Evolutionary conservation across 2,797 vertebrate genomes (phyloP).

Genomic region (Eulemur albifrons): DNA sequence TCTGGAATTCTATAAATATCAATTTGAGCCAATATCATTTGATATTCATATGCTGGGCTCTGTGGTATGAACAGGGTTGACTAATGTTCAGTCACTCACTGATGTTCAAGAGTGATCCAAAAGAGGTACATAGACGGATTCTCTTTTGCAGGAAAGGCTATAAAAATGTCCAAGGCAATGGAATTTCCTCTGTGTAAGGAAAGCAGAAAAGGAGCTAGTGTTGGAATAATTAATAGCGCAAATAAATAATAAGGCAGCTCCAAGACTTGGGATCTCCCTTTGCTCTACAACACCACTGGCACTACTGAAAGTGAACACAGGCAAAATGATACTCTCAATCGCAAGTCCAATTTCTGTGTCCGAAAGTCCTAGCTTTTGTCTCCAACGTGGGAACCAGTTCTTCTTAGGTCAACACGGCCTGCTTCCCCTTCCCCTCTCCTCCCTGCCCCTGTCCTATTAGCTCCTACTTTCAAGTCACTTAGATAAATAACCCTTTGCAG

Average conservation of each 20-base stretch:
- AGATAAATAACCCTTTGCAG: not conserved
- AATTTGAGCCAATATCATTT: not conserved
- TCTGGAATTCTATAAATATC: not conserved
- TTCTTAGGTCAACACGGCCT: not conserved
- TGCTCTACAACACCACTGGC: not conserved
- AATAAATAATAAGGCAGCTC: not conserved
- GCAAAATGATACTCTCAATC: not conserved
- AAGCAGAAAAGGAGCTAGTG: not conserved
- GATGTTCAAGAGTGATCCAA: not conserved
- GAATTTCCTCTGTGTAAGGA: not conserved
- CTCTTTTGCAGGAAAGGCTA: not conserved
- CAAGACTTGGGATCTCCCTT: not conserved
- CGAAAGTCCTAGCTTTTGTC: not conserved
- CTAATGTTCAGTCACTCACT: not conserved
- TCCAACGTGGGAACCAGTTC: not conserved
- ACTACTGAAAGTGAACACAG: not conserved
- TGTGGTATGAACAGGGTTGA: not conserved
- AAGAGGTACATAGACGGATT: not conserved
- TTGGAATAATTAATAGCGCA: not conserved
- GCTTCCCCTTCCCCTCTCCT: too few species aligned
- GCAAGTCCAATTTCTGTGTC: not conserved
- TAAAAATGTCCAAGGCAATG: not conserved
- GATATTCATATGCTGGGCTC: not conserved
- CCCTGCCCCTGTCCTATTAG: not conserved
- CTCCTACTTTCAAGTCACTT: not conserved